Conservation (phyloP, 1,140 invertebrate genomes). For the Trachelipus rathkii region DNA sequence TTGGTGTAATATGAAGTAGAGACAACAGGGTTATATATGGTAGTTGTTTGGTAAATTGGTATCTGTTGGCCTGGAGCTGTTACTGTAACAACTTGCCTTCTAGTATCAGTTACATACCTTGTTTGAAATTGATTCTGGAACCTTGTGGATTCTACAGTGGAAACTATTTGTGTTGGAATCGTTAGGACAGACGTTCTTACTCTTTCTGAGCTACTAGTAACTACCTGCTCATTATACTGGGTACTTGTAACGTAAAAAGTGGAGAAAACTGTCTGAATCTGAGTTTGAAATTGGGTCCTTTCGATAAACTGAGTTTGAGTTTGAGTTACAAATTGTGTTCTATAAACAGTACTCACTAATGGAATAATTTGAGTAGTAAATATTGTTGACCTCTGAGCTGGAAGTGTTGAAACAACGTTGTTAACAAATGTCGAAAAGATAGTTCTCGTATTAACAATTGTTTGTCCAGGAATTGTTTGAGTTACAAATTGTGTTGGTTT, state of each 20-base stretch:
- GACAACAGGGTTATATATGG: not conserved
- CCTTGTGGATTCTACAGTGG: slow-evolving; percentile 26
- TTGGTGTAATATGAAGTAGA: not conserved
- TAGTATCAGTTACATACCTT: slow-evolving; percentile 14
- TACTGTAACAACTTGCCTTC: not conserved
- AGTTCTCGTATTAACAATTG: slow-evolving; percentile 26
- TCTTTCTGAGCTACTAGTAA: slow-evolving; percentile 18
- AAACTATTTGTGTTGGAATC: slow-evolving; percentile 22
- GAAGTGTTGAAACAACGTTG: slow-evolving; percentile 29
- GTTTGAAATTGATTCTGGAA: slow-evolving; percentile 28
- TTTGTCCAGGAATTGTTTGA: slow-evolving; percentile 16
- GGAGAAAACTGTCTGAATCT: slow-evolving; percentile 29
- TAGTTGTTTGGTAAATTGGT: not conserved
- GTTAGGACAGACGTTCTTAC: slow-evolving; percentile 9
- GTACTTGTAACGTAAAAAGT: slow-evolving; percentile 14
- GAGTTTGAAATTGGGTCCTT: slow-evolving; percentile 24
- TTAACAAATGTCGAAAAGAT: slow-evolving; percentile 34
- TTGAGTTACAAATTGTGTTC: slow-evolving; percentile 28
- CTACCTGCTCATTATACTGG: slow-evolving; percentile 17
- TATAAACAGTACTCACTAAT: slow-evolving; percentile 26
- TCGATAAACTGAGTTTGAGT: slow-evolving; percentile 26
- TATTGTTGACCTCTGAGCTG: slow-evolving; percentile 29
- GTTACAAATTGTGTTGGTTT: slow-evolving; percentile 31
- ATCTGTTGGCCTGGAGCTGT: not conserved
- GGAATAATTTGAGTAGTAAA: slow-evolving; percentile 37